phyloP scores from a whole-genome alignment of 2,113 vertebrate species.

The Crotalus horridus region DNA sequence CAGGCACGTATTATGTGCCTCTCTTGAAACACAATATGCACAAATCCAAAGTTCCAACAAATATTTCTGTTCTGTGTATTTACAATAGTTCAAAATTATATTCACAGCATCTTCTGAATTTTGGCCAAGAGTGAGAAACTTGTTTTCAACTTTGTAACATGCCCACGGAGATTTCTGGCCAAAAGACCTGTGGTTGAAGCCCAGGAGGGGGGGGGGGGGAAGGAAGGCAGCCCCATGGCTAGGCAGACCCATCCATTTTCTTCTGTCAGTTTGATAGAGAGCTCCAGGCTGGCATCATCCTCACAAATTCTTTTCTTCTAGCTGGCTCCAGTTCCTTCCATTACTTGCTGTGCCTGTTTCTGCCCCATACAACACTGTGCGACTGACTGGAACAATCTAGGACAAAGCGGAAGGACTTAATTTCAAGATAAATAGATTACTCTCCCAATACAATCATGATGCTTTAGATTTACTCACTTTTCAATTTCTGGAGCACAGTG shows the following conservation, averaged over 20 bases:
- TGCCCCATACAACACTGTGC: conserved; percentile 99
- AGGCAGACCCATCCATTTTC: conserved; percentile 67
- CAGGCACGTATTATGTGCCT: conserved; percentile 68
- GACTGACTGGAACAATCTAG: conserved; percentile 98
- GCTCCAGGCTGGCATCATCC: conserved; percentile 47
- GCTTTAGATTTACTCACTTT: conserved; percentile 80
- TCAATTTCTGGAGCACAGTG: conserved; percentile 99
- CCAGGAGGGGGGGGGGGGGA: conserved; percentile 50
- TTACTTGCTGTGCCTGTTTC: conserved; percentile 99
- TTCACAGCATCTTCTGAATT: conserved; percentile 90
- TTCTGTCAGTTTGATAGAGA: conserved; percentile 68
- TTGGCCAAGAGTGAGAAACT: conserved; percentile 78
- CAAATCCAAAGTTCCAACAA: conserved; percentile 81
- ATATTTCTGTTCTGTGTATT: conserved; percentile 85
- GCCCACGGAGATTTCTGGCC: conserved; percentile 65
- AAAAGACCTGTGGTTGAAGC: conserved; percentile 49
- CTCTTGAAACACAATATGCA: conserved; percentile 73
- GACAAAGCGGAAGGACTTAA: neutral
- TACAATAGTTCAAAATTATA: conserved; percentile 95
- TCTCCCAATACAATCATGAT: neutral
- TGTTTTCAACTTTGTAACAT: conserved; percentile 76
- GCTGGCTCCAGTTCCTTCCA: conserved; percentile 98
- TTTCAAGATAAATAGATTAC: neutral
- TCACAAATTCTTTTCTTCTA: conserved; percentile 66
- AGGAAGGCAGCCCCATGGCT: conserved; percentile 40